Conservation (phyloP, 2,797 vertebrate species). For the Acrocephalus scirpaceus region DNA sequence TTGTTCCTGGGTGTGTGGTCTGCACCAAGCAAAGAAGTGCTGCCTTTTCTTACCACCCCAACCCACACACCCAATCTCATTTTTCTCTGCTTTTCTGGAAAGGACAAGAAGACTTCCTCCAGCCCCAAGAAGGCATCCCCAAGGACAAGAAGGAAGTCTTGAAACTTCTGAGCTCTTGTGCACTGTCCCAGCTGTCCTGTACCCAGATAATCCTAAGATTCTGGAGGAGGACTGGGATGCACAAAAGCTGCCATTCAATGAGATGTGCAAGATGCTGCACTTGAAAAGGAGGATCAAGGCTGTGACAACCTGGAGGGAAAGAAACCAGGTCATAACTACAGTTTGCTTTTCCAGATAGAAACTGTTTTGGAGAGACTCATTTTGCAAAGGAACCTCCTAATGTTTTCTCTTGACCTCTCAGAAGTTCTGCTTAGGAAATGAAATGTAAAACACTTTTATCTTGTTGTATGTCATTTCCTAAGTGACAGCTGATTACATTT, state of each 20-base stretch:
- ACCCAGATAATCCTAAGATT: not conserved
- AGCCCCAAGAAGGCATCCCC: not conserved
- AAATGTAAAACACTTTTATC: slow-evolving; percentile 19
- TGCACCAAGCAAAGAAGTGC: not conserved
- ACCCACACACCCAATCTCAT: not conserved
- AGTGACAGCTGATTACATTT: slow-evolving; percentile 53
- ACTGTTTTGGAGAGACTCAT: not conserved
- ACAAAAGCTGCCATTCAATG: not conserved
- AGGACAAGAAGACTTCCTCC: not conserved
- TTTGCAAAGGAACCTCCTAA: not conserved
- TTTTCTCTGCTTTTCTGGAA: not conserved
- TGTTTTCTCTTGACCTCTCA: not conserved
- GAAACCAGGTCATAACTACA: not conserved
- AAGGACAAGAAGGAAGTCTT: not conserved
- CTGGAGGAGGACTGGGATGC: not conserved
- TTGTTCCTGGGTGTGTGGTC: not conserved
- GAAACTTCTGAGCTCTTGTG: not conserved
- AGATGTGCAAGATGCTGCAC: not conserved
- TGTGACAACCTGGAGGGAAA: not conserved
- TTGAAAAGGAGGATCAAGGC: not conserved
- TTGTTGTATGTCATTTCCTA: slow-evolving; percentile 24
- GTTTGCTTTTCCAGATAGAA: not conserved
- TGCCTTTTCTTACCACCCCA: not conserved
- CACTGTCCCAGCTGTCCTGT: not conserved
- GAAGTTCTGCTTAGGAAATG: slow-evolving; percentile 2